Base-by-base conservation (phyloP, 1,140 invertebrate species). In the Lepidurus arcticus region DNA sequence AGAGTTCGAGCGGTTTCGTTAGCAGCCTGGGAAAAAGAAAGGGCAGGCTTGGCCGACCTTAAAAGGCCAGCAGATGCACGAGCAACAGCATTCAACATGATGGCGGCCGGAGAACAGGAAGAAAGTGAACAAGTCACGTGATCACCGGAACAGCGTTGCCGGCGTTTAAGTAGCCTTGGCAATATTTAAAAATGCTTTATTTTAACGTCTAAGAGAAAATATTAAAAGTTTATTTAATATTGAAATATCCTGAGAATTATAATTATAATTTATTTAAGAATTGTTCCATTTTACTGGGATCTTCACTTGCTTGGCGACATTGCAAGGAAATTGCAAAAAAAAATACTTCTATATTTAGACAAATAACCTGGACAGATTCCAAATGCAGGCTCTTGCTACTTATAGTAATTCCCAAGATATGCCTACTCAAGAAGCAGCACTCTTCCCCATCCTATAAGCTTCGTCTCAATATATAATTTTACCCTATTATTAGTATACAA, bases 11-110 rank as follows among this genome's bases (percentile, higher is more conserved):
- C 77, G n/a, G 85, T 83, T 84, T 89, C 87, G 83, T 87, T 88
- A 82, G 88, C 86, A 44, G 88, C 80, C 79, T 85, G 82, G 81
- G 85, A 83, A 42, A 85, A 81, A 75, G 83, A 84, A 83, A 90
- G 81, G 74, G 85, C 82, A 53, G 88, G 86, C 85, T 90, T 90
- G 78, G 88, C 86, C 80, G 86, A 86, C 85, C 88, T 89, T 76
- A 90, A 84, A 82, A 88, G 87, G 78, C 88, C 88, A 81, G 86
- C 84, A 84, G 88, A 88, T 81, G 87, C 88, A 83, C 88, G 88
- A 81, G 87, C 86, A 80, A 90, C 86, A 81, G 87, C 88, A 81
- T 87, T 89, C 85, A 90, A 88, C 88, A 91, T 90, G 86, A 87
- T 73, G 73, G 24, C 89, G 85, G 84, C 84, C 82, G 83, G 81